Evolutionary conservation across 2,888 invertebrate genomes (phyloP).

Genomic region (Formica aserva): DNA sequence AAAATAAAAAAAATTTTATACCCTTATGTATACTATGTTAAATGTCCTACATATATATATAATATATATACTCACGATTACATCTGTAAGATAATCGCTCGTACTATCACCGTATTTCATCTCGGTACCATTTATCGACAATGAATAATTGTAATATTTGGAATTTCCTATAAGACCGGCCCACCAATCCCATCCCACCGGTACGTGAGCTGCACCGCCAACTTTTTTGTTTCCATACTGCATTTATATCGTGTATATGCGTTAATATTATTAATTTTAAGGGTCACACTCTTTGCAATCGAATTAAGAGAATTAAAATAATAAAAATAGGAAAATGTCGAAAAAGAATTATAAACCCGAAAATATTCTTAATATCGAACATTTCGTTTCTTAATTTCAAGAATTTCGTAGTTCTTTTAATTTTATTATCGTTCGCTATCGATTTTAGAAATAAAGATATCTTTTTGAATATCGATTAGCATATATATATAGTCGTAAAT

Average conservation of each 20-base stretch:
- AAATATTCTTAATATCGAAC: not conserved
- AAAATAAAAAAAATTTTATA: not conserved
- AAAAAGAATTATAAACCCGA: not conserved
- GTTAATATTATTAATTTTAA: slow-evolving; percentile 1
- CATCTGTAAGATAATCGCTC: slow-evolving; percentile 93
- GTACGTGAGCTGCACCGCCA: slow-evolving; percentile 90
- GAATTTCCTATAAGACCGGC: slow-evolving; percentile 96
- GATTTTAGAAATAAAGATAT: not conserved
- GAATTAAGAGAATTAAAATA: not conserved
- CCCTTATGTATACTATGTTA: not conserved
- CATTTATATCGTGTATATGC: not conserved
- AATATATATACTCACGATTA: slow-evolving; percentile 88
- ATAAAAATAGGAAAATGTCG: not conserved
- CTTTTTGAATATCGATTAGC: not conserved
- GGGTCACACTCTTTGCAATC: not conserved
- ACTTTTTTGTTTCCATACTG: slow-evolving; percentile 88
- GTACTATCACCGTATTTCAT: slow-evolving; percentile 87
- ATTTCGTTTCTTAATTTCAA: not conserved
- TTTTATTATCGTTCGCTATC: not conserved
- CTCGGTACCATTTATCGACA: slow-evolving; percentile 92
- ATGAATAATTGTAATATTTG: slow-evolving; percentile 95
- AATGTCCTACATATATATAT: not conserved
- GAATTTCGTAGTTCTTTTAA: not conserved
- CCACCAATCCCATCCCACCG: slow-evolving; percentile 96
- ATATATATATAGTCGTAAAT: not conserved